These are phyloP conservation scores for Camponotus vicinus DNA, from an alignment of 1,140 invertebrate species.

Conservation along the genomic window DNA sequence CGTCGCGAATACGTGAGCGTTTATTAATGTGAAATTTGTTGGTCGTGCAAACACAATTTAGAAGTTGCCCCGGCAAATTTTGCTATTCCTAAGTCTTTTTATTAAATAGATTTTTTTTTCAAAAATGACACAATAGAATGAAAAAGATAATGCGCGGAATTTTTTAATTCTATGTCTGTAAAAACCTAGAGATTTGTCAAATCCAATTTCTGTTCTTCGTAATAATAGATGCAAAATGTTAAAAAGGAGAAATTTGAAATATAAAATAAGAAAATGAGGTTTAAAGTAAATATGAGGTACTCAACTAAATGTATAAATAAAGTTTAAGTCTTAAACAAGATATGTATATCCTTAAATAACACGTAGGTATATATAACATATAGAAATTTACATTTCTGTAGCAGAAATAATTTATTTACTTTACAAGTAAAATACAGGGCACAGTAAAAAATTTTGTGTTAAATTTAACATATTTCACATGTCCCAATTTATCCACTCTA, in stretches of 20 bases:
- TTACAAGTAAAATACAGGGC: no score
- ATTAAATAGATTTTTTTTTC: constrained; percentile 18
- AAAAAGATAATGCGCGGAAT: constrained; percentile 1
- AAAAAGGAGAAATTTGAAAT: not conserved
- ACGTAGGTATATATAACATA: not conserved
- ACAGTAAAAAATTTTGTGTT: no score
- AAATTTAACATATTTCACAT: no score
- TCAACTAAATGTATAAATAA: not conserved
- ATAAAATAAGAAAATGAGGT: no score
- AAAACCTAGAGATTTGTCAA: not conserved
- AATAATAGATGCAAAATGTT: not conserved
- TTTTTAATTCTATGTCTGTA: not conserved
- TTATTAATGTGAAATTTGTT: constrained; percentile 72
- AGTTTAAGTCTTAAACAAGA: not conserved
- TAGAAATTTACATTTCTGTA: not conserved
- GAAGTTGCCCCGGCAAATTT: constrained; percentile 12
- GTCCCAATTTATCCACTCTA: no score
- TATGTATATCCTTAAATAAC: not conserved
- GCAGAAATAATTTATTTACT: not conserved
- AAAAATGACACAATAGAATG: not conserved
- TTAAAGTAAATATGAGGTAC: not conserved
- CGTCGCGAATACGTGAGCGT: constrained; percentile 30
- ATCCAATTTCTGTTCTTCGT: not conserved
- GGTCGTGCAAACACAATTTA: constrained; percentile 32
- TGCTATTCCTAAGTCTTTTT: no score